Evolutionary conservation across 2,113 vertebrate genomes (phyloP), one percentile per base, ranked within the genome.

Genomic region (Syngnathus scovelli): DNA sequence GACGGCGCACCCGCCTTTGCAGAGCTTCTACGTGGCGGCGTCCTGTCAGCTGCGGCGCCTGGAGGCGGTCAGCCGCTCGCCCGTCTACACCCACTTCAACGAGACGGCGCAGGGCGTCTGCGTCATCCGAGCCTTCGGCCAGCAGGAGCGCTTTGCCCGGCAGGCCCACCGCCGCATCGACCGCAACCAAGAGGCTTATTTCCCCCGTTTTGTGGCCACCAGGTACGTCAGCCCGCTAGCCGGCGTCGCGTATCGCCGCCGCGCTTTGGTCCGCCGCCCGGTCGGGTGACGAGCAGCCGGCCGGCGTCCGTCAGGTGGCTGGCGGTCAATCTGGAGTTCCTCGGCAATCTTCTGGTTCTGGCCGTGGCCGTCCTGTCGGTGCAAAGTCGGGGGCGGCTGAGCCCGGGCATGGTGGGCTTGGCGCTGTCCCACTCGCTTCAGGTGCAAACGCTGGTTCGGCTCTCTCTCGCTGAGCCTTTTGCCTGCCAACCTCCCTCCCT

Each of bases 21-120:
- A 99, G 97, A 94, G 93, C 44, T 98, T 98, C 78, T 98, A 98
- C 0, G 95, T 98, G 73, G 94, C 96, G 0, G 93, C 95, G 0
- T 98, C 96, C 0, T 92, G 96, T 36, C 97, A 99, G 84, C 92
- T 98, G 64, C 96, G 95, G 80, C 93, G 97, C 7, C 90, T 98
- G 0, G 96, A 99, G 82, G 98, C 96, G 0, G 94, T 97, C 71
- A 97, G 94, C 71, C 94, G 97, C 0, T 98, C 96, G 0, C 96
- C 96, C 0, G 90, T 99, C 1, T 98, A 96, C 78, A 95, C 94
- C 0, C 95, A 99, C 87, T 98, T 99, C 85, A 98, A 87, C 0
- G 95, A 99, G 84, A 98, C 96, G 0, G 84, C 98, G 44, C 90
- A 97, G 89, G 96, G 97, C 0, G 94, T 93, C 71, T 94, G 93